These are phyloP conservation scores for Neolamprologus brichardi DNA, from an alignment of 2,113 vertebrate species.

Conservation along the genomic window DNA sequence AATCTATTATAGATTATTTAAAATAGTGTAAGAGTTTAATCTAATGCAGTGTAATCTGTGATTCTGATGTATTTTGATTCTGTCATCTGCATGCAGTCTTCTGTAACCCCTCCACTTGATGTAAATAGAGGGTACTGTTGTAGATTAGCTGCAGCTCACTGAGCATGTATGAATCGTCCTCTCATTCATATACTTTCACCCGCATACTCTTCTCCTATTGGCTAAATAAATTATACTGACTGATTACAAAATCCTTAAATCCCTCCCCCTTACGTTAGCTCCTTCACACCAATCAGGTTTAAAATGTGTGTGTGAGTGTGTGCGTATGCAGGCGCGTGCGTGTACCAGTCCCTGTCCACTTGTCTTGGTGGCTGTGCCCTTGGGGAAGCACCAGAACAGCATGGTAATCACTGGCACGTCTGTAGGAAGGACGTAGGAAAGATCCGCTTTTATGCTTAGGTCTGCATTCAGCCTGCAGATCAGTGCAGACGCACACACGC, in stretches of 20 bases:
- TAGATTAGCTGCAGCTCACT: neutral
- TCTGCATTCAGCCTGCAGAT: conserved; percentile 59
- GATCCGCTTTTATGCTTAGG: conserved; percentile 70
- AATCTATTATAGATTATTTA: neutral
- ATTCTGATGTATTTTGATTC: neutral
- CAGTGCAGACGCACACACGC: conserved; percentile 1
- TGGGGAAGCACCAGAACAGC: conserved; percentile 3
- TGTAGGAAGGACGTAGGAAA: conserved; percentile 43
- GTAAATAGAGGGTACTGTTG: neutral
- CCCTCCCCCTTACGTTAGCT: conserved; percentile 2
- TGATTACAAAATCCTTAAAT: conserved; percentile 1
- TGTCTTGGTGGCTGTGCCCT: conserved; percentile 33
- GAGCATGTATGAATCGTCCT: neutral
- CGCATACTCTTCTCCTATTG: conserved; percentile 3
- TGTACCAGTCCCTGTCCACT: neutral
- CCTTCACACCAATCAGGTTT: neutral
- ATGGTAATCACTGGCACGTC: conserved; percentile 51
- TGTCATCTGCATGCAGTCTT: neutral
- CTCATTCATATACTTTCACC: neutral
- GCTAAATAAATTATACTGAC: neutral
- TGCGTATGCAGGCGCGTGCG: neutral
- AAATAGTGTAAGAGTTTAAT: neutral
- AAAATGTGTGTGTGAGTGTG: neutral
- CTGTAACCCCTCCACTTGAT: neutral
- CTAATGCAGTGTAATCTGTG: neutral